These are phyloP conservation scores for Nematolebias whitei DNA, from an alignment of 2,113 vertebrate species.

Conservation along the genomic window DNA sequence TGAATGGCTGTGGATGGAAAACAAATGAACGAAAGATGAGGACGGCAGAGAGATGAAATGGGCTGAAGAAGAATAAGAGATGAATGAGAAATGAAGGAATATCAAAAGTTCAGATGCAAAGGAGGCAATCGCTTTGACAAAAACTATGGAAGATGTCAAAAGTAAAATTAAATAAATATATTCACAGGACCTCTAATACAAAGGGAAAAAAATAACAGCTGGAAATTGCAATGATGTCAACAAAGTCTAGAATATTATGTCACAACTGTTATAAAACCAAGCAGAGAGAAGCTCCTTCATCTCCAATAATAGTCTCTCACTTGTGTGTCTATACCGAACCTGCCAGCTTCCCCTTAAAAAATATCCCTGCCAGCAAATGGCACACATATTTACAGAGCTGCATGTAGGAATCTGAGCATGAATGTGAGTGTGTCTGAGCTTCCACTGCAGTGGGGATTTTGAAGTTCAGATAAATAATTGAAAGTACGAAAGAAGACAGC, in stretches of 20 bases:
- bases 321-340: slow-evolving; percentile 43
- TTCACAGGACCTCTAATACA: neutral
- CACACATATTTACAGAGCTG: slow-evolving; percentile 57
- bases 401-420: slow-evolving; percentile 8
- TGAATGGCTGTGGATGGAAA: slow-evolving; percentile 40
- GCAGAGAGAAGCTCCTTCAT: slow-evolving; percentile 50
- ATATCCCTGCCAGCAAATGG: slow-evolving; percentile 71
- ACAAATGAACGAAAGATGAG: slow-evolving; percentile 51
- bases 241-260: slow-evolving; percentile 37
- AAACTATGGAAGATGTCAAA: slow-evolving; percentile 5
- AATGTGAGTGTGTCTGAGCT: slow-evolving; percentile 31
- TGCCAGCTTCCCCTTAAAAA: slow-evolving; percentile 61
- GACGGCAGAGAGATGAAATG: slow-evolving; percentile 17
- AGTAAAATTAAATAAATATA: neutral
- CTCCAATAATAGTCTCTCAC: slow-evolving; percentile 64
- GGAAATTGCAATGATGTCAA: slow-evolving; percentile 14
- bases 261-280: slow-evolving; percentile 31
- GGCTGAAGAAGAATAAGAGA: slow-evolving; percentile 22
- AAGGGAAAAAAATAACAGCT: neutral
- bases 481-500: slow-evolving; percentile 47
- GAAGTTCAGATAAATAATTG: slow-evolving; percentile 76
- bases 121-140: slow-evolving; percentile 8
- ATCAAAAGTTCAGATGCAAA: slow-evolving; percentile 37
- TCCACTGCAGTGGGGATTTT: slow-evolving; percentile 64
- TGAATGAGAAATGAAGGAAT: slow-evolving; percentile 31